A percentile compares a stretch with the other conserved stretches of the same genome.
These are phyloP conservation scores for Acrobasis suavella DNA, from an alignment of 2,888 invertebrate species.

Conservation along the genomic window DNA sequence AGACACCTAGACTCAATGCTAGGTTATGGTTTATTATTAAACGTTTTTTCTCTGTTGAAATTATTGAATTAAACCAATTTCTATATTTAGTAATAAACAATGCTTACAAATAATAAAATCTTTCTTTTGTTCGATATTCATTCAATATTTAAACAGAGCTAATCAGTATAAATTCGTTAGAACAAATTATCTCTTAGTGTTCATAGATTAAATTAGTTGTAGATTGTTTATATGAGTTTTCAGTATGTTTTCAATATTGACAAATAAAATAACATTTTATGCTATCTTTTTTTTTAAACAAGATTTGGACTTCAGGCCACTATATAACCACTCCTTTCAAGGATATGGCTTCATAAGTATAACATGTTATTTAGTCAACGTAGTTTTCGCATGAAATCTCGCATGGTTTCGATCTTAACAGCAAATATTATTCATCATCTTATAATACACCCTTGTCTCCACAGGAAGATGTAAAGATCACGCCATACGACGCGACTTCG, in stretches of 20 bases:
- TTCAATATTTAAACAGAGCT: too few relatives aligned
- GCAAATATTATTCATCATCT: not conserved
- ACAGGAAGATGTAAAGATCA: conserved; percentile 69
- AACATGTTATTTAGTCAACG: conserved; percentile 8
- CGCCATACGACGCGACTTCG: conserved; percentile 55
- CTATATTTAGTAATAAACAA: too few relatives aligned
- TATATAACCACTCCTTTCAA: not conserved
- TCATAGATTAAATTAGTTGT: not conserved
- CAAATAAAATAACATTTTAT: not conserved
- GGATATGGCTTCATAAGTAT: not conserved
- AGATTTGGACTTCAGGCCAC: too few relatives aligned
- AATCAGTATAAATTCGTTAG: too few relatives aligned
- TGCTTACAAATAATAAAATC: too few relatives aligned
- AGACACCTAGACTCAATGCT: too few relatives aligned
- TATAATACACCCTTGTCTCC: conserved; percentile 28
- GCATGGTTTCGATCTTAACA: conserved; percentile 12
- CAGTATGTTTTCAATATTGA: not conserved
- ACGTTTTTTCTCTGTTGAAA: too few relatives aligned
- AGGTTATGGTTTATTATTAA: too few relatives aligned
- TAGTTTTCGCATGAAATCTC: conserved; percentile 14
- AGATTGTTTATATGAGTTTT: not conserved
- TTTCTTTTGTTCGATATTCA: too few relatives aligned
- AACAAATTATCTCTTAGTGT: too few relatives aligned
- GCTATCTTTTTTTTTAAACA: not conserved
- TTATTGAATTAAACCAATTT: too few relatives aligned